Percentiles rank a stretch among this genome's conserved stretches.
phyloP scores from a whole-genome alignment of 1,140 invertebrate species.

The Papilio dardanus region DNA sequence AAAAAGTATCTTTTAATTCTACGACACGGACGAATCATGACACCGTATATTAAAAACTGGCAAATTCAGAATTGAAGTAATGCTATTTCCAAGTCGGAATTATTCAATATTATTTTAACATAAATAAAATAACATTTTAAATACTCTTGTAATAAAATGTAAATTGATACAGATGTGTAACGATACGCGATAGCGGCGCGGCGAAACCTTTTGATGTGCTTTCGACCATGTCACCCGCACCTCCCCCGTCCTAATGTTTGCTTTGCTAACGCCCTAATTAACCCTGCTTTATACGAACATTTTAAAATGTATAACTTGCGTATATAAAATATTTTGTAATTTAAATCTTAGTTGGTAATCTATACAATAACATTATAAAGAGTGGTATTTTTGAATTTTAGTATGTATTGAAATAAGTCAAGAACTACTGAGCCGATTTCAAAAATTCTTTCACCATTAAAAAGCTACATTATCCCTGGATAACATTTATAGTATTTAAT shows the following conservation, averaged over 20 bases:
- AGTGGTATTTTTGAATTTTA: no score
- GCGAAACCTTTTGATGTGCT: constrained; percentile 9
- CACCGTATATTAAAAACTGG: no score
- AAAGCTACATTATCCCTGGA: no score
- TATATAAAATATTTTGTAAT: not conserved
- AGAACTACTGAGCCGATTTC: no score
- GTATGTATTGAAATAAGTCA: no score
- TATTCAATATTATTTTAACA: not conserved
- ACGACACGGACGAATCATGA: no score
- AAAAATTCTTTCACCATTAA: no score
- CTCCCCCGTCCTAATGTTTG: not conserved
- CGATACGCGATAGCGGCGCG: not conserved
- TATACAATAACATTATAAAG: not conserved
- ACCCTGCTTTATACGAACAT: not conserved
- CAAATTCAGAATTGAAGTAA: no score
- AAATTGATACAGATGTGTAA: not conserved
- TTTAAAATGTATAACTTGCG: not conserved
- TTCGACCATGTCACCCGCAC: constrained; percentile 15
- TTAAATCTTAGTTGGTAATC: not conserved
- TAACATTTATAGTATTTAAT: no score
- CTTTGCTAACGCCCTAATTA: constrained; percentile 6
- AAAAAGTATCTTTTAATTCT: not conserved
- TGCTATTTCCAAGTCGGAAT: not conserved
- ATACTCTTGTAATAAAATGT: not conserved
- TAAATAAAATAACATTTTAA: not conserved